Percentiles rank a stretch among this genome's conserved stretches.
Conservation (phyloP, 2,888 invertebrate genomes). For the Drosophila macrospina region DNA sequence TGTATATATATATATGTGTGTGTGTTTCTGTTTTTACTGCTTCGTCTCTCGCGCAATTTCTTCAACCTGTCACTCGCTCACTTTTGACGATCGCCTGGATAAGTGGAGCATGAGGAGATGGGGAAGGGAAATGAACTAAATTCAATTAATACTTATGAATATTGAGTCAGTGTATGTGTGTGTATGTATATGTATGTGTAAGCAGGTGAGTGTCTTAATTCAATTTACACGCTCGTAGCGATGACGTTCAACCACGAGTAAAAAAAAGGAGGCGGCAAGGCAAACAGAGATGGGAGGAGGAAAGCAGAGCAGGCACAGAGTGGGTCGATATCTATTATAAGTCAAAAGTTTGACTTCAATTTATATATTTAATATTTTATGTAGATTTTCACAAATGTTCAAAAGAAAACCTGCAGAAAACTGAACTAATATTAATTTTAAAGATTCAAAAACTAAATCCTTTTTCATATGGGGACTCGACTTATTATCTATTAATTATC, state of each 20-base stretch:
- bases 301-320: constrained; percentile 10
- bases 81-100: constrained; percentile 12
- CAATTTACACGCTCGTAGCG: constrained; percentile 25
- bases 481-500: too few species aligned
- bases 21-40: constrained; percentile 6
- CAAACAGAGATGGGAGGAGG: neutral
- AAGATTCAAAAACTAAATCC: too few species aligned
- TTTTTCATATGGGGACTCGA: too few species aligned
- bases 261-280: constrained; percentile 3
- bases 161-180: constrained; percentile 8
- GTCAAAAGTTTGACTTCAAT: too few species aligned
- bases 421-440: too few species aligned
- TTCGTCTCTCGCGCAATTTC: constrained; percentile 17
- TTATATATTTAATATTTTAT: too few species aligned
- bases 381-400: too few species aligned
- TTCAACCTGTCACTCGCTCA: constrained; percentile 29
- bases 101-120: neutral
- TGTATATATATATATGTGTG: too few species aligned
- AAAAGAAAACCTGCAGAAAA: too few species aligned
- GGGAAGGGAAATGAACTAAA: constrained; percentile 25
- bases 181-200: neutral
- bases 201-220: constrained; percentile 45
- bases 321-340: constrained; percentile 1
- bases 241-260: constrained; percentile 21
- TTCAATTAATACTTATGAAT: constrained; percentile 46